Evolutionary conservation across 2,888 invertebrate species (phyloP).

Genomic region (Alentia gelatinosa): DNA sequence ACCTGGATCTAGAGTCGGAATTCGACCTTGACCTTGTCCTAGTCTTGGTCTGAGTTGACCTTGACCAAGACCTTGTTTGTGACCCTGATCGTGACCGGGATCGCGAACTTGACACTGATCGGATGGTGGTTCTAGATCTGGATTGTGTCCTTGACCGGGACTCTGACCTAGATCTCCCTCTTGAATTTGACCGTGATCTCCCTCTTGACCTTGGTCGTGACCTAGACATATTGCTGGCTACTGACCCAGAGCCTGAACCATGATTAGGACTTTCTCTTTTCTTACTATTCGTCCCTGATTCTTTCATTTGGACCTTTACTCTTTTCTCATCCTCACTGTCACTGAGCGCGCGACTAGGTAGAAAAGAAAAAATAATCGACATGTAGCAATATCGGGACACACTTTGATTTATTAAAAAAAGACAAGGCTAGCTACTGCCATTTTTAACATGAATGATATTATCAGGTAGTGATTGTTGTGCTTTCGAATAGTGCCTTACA

Average conservation of each 20-base stretch:
- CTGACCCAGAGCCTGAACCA: background rate
- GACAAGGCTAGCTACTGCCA: too few species aligned
- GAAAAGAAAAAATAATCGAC: background rate
- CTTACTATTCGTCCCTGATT: background rate
- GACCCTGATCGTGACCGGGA: slow-evolving; percentile 64
- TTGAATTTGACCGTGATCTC: slow-evolving; percentile 58
- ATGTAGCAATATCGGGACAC: background rate
- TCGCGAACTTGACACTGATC: slow-evolving; percentile 60
- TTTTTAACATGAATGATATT: too few species aligned
- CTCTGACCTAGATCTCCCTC: too few species aligned
- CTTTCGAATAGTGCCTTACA: too few species aligned
- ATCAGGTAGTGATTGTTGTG: too few species aligned
- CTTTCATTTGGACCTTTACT: background rate
- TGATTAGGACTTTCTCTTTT: background rate
- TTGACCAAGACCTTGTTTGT: slow-evolving; percentile 61
- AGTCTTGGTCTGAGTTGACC: background rate
- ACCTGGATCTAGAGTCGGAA: slow-evolving; percentile 61
- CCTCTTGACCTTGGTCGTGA: background rate
- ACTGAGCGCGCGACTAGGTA: background rate
- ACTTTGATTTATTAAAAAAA: too few species aligned
- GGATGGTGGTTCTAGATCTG: slow-evolving; percentile 59
- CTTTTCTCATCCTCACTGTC: slow-evolving; percentile 11
- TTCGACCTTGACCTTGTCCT: slow-evolving; percentile 63
- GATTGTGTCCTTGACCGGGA: slow-evolving; percentile 56
- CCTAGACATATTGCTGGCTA: background rate